Conservation (phyloP, 1,140 invertebrate genomes). For the Lepidurus arcticus region DNA sequence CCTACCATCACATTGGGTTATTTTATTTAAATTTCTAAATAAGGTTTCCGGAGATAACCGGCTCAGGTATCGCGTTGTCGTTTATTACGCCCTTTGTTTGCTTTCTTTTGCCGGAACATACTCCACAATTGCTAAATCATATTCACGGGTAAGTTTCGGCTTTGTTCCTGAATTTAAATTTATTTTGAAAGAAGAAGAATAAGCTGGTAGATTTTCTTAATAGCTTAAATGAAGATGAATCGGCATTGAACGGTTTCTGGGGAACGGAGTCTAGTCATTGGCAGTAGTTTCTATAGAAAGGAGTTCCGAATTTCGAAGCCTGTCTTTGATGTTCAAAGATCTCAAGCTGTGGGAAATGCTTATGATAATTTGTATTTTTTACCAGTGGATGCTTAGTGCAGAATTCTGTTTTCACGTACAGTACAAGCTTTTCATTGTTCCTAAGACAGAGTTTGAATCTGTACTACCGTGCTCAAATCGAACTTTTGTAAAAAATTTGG, state of each 20-base stretch:
- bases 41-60: not conserved
- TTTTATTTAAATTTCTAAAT: not conserved
- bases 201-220: not conserved
- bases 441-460: too few species aligned
- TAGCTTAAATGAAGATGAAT: not conserved
- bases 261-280: not conserved
- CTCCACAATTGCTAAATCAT: not conserved
- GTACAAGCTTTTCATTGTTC: not conserved
- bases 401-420: not conserved
- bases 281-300: not conserved
- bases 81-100: slow-evolving; percentile 10
- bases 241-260: not conserved
- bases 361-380: not conserved
- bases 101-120: not conserved
- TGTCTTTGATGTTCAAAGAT: not conserved
- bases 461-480: too few species aligned
- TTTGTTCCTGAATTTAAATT: not conserved
- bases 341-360: not conserved
- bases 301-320: not conserved
- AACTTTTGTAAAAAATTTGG: too few species aligned
- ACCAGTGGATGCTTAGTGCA: not conserved
- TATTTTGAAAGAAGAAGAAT: not conserved
- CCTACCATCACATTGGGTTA: not conserved
- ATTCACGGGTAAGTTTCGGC: not conserved
- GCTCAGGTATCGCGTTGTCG: not conserved